Base-by-base conservation (phyloP, 2,888 invertebrate genomes). In the Sesia bembeciformis region DNA sequence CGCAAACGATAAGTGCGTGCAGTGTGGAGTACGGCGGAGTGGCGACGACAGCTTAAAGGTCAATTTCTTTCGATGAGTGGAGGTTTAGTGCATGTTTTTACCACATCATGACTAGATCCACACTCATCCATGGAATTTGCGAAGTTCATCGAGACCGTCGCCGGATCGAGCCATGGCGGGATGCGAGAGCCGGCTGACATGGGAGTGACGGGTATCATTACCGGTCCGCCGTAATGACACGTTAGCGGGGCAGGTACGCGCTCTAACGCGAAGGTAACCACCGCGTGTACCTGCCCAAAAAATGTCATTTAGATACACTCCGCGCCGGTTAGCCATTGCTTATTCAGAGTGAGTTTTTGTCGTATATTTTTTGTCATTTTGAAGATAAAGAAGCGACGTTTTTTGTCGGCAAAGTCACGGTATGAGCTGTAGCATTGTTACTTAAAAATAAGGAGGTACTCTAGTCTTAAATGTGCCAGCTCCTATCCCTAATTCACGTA, bases 101-200 rank as follows among this genome's bases (percentile, higher is more conserved):
- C 67, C 67, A 75, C 88, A 86, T 87, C 93, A 93, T 93, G 93
- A 93, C 93, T 93, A 93, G 93, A 93, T 93, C 93, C 93, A 93
- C 93, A 93, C 93, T 93, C 93, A 93, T 93, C 93, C 93, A 93
- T 91, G 91, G 93, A 91, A 90, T 84, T 89, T 88, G 90, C 86
- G 84, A 81, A 85, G 83, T 80, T 85, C 91, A 75, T 73, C 57
- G 60, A 57, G 52, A 58, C 56, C 59, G 67, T 65, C 65, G 63
- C 82, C 67, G 85, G 60, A 59, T 46, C 46, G 8, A 8, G 63
- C 62, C 58, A 58, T 62, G 60, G 64, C 60, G 62, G 62, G 63
- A 66, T 62, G 65, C 67, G 74, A 67, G 70, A 74, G 75, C 71
- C 75, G 74, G 77, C 8, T 39, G 50, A 39, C 8, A 38, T 23